These are phyloP conservation scores for Drosophila sucinea DNA, from an alignment of 1,140 invertebrate genomes.

Conservation along the genomic window DNA sequence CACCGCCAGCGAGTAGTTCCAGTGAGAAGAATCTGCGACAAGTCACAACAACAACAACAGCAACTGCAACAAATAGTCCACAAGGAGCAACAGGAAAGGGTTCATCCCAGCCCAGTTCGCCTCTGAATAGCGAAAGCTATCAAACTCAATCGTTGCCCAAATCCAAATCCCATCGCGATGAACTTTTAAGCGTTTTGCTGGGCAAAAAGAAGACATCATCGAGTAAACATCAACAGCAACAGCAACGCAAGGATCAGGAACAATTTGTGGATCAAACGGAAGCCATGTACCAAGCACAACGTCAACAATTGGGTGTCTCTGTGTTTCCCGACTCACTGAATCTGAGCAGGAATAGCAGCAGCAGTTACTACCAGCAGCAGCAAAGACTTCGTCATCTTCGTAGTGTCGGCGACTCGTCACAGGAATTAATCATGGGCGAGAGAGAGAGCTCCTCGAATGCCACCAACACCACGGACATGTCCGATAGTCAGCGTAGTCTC, in stretches of 20 bases:
- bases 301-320: constrained; percentile 68
- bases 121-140: constrained; percentile 58
- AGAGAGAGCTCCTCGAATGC: constrained; percentile 10
- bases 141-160: constrained; percentile 77
- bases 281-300: constrained; percentile 63
- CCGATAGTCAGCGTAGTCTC: constrained; percentile 79
- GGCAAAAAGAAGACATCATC: constrained; percentile 60
- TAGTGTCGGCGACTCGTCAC: constrained; percentile 74
- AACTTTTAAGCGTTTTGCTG: constrained; percentile 64
- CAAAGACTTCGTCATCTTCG: constrained; percentile 52
- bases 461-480: constrained; percentile 57
- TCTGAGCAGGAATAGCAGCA: constrained; percentile 54
- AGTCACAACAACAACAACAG: constrained; percentile 17
- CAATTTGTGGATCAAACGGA: constrained; percentile 18
- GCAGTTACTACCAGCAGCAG: constrained; percentile 56
- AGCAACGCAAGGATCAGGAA: constrained; percentile 20
- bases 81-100: constrained; percentile 5
- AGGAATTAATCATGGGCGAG: constrained; percentile 58
- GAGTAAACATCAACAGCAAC: constrained; percentile 48
- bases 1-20: constrained; percentile 62
- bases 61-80: constrained; percentile 22
- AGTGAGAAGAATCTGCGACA: constrained; percentile 79
- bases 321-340: constrained; percentile 66
- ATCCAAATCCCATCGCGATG: constrained; percentile 76
- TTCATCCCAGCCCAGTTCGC: constrained; percentile 61